Percentiles rank a stretch among this genome's conserved stretches.
Conservation (phyloP, 2,113 vertebrate species). For the Crotalus helleri region DNA sequence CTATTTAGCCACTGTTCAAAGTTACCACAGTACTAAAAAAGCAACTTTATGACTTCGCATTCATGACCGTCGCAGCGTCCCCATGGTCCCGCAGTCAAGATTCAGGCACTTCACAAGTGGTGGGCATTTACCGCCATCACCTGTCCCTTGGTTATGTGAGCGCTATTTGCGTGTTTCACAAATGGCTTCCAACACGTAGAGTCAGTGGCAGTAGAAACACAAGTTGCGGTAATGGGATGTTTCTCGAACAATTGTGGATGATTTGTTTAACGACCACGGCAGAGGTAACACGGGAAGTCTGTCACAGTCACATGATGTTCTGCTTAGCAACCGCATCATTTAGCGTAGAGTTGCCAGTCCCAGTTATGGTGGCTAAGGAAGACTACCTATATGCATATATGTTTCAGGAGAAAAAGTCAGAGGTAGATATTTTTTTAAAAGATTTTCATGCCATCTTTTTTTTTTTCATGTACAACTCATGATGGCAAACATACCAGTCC, state of each 20-base stretch:
- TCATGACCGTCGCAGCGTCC: background rate
- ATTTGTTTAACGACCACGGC: background rate
- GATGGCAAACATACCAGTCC: no score
- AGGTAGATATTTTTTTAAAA: background rate
- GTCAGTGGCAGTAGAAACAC: background rate
- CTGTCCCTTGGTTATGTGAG: background rate
- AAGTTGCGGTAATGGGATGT: background rate
- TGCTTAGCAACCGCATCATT: background rate
- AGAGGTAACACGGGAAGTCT: background rate
- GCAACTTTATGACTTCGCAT: background rate
- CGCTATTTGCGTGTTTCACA: background rate
- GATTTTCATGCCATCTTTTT: no score
- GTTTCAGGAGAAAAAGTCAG: background rate
- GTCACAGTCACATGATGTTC: background rate
- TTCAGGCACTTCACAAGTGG: background rate
- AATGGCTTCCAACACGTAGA: background rate
- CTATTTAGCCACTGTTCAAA: background rate
- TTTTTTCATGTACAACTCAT: no score
- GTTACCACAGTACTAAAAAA: background rate
- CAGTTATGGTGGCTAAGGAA: background rate
- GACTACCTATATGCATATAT: background rate
- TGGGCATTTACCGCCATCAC: background rate
- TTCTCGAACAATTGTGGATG: background rate
- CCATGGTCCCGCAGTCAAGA: background rate
- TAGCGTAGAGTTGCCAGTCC: background rate